Percentiles rank a stretch among this genome's conserved stretches.
Evolutionary conservation across 2,888 invertebrate species (phyloP).

Genomic region (Heteropelma amictum): DNA sequence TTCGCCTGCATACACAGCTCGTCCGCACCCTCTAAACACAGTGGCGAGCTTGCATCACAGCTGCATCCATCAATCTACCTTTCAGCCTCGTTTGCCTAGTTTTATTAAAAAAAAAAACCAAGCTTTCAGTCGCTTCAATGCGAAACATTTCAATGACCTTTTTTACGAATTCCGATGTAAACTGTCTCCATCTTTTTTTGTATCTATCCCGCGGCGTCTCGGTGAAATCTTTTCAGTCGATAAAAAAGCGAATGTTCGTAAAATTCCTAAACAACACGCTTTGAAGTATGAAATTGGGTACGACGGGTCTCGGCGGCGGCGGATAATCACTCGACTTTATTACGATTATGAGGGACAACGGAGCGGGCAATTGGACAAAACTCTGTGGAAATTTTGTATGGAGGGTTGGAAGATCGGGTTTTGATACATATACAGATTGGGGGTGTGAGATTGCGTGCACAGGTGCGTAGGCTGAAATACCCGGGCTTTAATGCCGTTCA

Average conservation of each 20-base stretch:
- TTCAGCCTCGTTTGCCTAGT: not conserved
- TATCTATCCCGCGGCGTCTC: no score
- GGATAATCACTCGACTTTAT: not conserved
- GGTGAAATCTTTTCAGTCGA: no score
- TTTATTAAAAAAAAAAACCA: no score
- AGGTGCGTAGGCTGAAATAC: slow-evolving; percentile 59
- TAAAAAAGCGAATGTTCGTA: no score
- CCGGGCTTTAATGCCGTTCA: slow-evolving; percentile 64
- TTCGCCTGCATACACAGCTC: slow-evolving; percentile 39
- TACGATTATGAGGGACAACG: not conserved
- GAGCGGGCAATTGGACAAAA: not conserved
- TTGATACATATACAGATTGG: slow-evolving; percentile 47
- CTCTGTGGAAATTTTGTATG: slow-evolving; percentile 3
- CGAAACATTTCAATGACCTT: no score
- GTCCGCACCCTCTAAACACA: not conserved
- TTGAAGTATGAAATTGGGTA: no score
- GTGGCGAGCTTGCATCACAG: slow-evolving; percentile 19
- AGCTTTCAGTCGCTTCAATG: no score
- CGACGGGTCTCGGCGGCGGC: not conserved
- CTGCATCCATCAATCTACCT: slow-evolving; percentile 14
- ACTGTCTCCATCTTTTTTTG: no score
- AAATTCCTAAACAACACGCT: no score
- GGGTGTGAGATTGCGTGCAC: slow-evolving; percentile 60
- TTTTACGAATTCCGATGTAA: no score
- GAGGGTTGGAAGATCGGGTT: slow-evolving; percentile 39